phyloP scores from a whole-genome alignment of 2,888 invertebrate species.

The Apotomis capreana region DNA sequence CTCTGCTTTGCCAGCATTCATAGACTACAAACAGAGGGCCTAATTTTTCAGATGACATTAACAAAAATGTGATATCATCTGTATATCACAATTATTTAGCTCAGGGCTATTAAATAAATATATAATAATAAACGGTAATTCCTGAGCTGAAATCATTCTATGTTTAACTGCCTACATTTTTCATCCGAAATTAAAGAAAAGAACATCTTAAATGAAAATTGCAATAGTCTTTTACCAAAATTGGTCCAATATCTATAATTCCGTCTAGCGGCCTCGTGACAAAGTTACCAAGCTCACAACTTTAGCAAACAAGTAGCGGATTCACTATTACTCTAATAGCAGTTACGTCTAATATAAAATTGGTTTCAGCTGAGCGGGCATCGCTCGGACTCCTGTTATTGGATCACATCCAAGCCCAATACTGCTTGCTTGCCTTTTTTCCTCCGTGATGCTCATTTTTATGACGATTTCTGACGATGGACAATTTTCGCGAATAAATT shows the following conservation, averaged over 20 bases:
- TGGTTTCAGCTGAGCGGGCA: conserved; percentile 56
- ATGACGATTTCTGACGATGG: conserved; percentile 53
- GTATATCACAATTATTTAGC: too few relatives aligned
- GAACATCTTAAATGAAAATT: conserved; percentile 17
- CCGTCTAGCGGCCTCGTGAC: not conserved
- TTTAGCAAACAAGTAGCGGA: conserved; percentile 49
- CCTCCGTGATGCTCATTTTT: conserved; percentile 54
- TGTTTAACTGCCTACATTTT: not conserved
- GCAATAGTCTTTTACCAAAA: conserved; percentile 13
- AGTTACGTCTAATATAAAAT: conserved; percentile 56
- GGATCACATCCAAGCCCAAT: conserved; percentile 50
- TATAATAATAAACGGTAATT: too few relatives aligned
- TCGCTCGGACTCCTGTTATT: conserved; percentile 47
- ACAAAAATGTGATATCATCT: too few relatives aligned
- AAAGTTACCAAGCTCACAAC: conserved; percentile 47
- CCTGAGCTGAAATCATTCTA: too few relatives aligned
- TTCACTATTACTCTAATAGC: conserved; percentile 51
- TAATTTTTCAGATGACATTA: too few relatives aligned
- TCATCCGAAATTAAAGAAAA: not conserved
- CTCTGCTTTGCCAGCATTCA: too few relatives aligned
- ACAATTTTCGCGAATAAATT: conserved; percentile 61
- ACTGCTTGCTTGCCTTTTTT: conserved; percentile 48
- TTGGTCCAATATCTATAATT: conserved; percentile 19
- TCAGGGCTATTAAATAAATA: too few relatives aligned
- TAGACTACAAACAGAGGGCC: too few relatives aligned